These are phyloP conservation scores for Acridotheres tristis DNA, from an alignment of 2,797 vertebrate species.

Conservation along the genomic window DNA sequence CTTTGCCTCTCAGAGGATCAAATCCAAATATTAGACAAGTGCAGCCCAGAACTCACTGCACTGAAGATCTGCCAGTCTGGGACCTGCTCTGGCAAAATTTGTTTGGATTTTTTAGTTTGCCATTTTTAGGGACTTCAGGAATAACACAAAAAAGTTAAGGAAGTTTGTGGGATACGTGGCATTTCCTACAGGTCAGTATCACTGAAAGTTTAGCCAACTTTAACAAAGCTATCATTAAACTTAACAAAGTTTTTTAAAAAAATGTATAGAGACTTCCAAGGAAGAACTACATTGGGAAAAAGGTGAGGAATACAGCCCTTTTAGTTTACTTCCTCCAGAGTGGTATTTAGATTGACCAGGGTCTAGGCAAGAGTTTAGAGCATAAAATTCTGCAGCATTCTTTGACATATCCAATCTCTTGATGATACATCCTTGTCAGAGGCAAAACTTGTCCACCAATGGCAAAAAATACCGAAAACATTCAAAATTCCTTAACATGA, in stretches of 20 bases:
- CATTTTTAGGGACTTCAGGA: not conserved
- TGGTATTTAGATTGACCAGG: not conserved
- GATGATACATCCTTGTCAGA: not conserved
- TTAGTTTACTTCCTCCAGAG: not conserved
- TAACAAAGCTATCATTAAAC: not conserved
- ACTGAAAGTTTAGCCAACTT: not conserved
- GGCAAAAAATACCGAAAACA: not conserved
- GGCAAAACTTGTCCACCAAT: not conserved
- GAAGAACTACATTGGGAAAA: not conserved
- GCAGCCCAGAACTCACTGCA: not conserved
- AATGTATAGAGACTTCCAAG: not conserved
- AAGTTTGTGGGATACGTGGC: not conserved
- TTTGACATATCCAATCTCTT: not conserved
- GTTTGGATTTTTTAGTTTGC: not conserved
- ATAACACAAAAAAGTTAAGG: not conserved
- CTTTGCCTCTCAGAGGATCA: not conserved
- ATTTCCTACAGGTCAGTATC: not conserved
- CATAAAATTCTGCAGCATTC: not conserved
- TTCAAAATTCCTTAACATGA: not conserved
- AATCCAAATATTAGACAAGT: not conserved
- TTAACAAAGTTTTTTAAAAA: not conserved
- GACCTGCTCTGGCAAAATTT: not conserved
- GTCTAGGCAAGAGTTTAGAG: not conserved
- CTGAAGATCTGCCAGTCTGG: not conserved
- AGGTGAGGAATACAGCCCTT: not conserved